These are phyloP conservation scores for Parochlus steinenii DNA, from an alignment of 2,888 invertebrate genomes.

Conservation along the genomic window DNA sequence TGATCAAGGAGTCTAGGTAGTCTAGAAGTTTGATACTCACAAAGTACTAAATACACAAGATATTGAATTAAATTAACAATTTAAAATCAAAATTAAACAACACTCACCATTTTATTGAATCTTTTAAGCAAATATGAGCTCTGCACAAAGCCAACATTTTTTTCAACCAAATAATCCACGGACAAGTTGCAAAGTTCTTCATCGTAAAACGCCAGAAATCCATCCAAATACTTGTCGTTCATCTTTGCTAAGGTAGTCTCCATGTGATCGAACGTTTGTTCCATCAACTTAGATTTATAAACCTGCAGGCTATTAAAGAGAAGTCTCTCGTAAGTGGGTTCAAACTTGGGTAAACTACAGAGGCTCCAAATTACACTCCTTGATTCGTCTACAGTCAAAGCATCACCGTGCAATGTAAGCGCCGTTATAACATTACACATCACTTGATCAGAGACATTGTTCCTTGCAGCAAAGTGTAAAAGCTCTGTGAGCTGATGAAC, in stretches of 20 bases:
- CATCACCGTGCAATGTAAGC: slow-evolving; percentile 31
- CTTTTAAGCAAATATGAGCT: slow-evolving; percentile 34
- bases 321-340: slow-evolving; percentile 32
- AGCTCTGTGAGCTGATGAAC: slow-evolving; percentile 34
- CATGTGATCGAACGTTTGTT: slow-evolving; percentile 33
- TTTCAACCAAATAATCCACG: slow-evolving; percentile 34
- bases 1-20: slow-evolving; percentile 35
- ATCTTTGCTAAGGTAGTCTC: slow-evolving; percentile 34
- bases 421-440: slow-evolving; percentile 36
- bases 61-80: slow-evolving; percentile 2
- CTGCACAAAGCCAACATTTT: slow-evolving; percentile 35
- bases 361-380: slow-evolving; percentile 40
- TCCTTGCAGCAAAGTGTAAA: slow-evolving; percentile 35
- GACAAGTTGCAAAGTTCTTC: slow-evolving; percentile 40
- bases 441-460: slow-evolving; percentile 34
- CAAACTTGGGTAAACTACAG: slow-evolving; percentile 32
- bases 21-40: slow-evolving; percentile 39
- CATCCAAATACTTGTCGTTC: slow-evolving; percentile 30
- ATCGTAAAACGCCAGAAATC: slow-evolving; percentile 39
- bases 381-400: slow-evolving; percentile 31
- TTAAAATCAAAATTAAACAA: slow-evolving; percentile 8
- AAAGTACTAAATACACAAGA: slow-evolving; percentile 33
- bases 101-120: slow-evolving; percentile 39
- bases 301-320: slow-evolving; percentile 36
- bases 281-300: slow-evolving; percentile 30